Evolutionary conservation across 35 echinoderm and acorn worm species (phyloP).

Genomic region (Apostichopus parvimensis): DNA sequence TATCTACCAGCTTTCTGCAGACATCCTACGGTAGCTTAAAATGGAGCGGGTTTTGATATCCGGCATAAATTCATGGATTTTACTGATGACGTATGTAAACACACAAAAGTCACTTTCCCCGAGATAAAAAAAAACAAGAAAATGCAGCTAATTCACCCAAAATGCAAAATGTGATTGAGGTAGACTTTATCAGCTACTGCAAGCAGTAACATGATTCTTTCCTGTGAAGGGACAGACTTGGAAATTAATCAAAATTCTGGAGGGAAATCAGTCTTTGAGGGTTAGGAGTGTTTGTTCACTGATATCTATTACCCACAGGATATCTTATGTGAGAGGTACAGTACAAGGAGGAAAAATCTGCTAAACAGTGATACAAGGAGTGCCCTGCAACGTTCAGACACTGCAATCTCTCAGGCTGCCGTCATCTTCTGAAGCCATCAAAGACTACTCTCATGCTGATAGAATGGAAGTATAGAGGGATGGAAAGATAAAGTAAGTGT

Average conservation of each 20-base stretch:
- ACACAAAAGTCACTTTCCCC: neutral
- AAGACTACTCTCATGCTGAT: too few species aligned
- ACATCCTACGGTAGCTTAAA: too few species aligned
- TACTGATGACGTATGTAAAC: neutral
- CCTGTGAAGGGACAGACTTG: neutral
- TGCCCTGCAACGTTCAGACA: too few species aligned
- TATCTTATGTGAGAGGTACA: neutral
- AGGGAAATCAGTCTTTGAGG: constrained; percentile 20
- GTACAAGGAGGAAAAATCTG: neutral
- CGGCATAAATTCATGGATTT: neutral
- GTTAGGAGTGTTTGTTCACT: constrained; percentile 17
- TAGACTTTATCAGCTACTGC: neutral
- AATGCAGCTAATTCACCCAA: neutral
- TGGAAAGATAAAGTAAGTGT: too few species aligned
- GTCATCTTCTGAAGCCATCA: too few species aligned
- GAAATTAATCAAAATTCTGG: constrained; percentile 23
- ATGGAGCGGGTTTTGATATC: neutral
- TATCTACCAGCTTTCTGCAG: too few species aligned
- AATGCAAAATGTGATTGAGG: constrained; percentile 3
- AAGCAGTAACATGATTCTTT: neutral
- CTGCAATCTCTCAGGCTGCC: too few species aligned
- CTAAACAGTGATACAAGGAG: neutral
- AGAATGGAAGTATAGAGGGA: too few species aligned
- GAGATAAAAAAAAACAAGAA: neutral
- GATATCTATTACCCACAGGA: neutral